phyloP scores from a whole-genome alignment of 2,797 vertebrate genomes.

The Orientallactaga sibirica region DNA sequence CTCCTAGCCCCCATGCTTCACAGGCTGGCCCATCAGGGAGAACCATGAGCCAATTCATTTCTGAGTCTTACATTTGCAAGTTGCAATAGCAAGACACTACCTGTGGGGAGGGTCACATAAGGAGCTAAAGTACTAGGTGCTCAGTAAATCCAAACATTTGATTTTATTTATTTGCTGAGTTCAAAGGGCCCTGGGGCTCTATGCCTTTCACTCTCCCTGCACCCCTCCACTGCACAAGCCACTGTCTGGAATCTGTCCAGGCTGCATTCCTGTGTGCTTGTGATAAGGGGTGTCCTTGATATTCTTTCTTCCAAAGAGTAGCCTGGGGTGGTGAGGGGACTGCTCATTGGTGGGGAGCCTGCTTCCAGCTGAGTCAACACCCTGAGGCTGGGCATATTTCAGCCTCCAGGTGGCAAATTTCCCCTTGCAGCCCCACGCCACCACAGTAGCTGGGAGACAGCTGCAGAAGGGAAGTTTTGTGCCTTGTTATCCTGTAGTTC shows the following conservation, averaged over 20 bases:
- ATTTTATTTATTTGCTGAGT: not conserved
- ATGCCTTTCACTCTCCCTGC: not conserved
- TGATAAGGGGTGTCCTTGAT: not conserved
- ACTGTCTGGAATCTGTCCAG: not conserved
- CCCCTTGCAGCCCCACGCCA: not conserved
- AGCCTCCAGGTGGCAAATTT: not conserved
- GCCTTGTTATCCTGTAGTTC: not conserved
- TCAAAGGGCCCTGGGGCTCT: not conserved
- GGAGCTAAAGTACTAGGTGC: not conserved
- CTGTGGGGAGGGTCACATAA: not conserved
- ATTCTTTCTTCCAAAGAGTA: not conserved
- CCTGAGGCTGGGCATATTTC: not conserved
- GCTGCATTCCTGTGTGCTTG: not conserved
- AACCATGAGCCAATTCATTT: not conserved
- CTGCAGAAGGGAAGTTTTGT: not conserved
- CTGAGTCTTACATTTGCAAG: not conserved
- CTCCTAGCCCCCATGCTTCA: not conserved
- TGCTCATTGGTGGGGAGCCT: not conserved
- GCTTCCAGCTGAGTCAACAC: not conserved
- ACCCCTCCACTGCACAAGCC: not conserved
- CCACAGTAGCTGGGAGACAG: not conserved
- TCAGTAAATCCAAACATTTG: not conserved
- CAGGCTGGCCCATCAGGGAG: not conserved
- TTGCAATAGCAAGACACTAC: not conserved
- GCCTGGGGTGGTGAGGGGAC: not conserved